Base-by-base conservation (phyloP, 2,888 invertebrate genomes). In the Lycia hirtaria region DNA sequence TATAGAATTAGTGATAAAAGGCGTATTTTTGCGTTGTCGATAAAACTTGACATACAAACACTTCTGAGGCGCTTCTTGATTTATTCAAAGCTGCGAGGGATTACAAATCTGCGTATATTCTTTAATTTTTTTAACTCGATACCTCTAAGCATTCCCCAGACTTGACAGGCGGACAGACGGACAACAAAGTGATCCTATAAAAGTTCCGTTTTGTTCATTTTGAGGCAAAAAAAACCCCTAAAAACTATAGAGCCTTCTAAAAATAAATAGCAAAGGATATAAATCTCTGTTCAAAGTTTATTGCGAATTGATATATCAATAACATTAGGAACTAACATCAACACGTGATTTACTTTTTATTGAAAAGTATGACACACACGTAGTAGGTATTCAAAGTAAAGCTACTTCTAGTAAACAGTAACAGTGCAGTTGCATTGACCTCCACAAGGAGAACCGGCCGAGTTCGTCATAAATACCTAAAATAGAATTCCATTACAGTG, bases 381-480 rank as follows among this genome's bases (percentile, higher is more conserved):
- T 14, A 15, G 14, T 41, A 10, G 26, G 22, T 6, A 1, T 5
- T 12, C 6, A 4, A 4, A 6, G 3, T 3, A n/a, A 28, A 20
- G 9, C 24, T 7, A 1, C 10, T 14, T 35, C 22, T 15, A 7
- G 32, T 35, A 20, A 47, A 32, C 20, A 26, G n/a, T n/a, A n/a
- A 10, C 15, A 12, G 24, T 47, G 19, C 38, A 14, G 41, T 49
- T 66, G 20, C 64, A 67, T 45, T 73, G 76, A 76, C 75, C 76
- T 70, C 50, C 20, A 35, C 73, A 76, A 75, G 73, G 74, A 66
- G 67, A 72, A 66, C 73, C 20, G 28, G 49, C 51, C 14, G 6
- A 6, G 2, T 14, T 2, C 22, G 14, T 32, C 14, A 45, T 6
- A 32, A 32, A 20, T 2, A 20, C 17, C 32, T 5, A 20, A 40